A percentile compares a stretch with the other conserved stretches of the same genome.
These are phyloP conservation scores for Callipepla californica DNA, from an alignment of 2,113 vertebrate genomes.

Conservation along the genomic window DNA sequence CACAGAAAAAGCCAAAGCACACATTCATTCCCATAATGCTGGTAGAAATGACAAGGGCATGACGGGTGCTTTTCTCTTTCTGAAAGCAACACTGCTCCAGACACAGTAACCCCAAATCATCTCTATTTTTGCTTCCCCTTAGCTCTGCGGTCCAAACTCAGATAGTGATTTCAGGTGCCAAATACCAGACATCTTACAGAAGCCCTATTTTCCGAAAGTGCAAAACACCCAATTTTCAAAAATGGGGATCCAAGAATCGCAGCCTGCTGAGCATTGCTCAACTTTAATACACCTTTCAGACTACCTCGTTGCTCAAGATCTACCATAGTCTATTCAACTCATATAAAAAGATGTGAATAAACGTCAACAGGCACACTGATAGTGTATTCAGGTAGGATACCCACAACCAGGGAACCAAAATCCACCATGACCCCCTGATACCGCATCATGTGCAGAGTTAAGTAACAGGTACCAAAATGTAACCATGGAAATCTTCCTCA, in stretches of 20 bases:
- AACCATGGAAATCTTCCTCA: not conserved
- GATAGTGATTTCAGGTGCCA: not conserved
- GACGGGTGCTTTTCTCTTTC: not conserved
- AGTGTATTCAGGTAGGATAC: not conserved
- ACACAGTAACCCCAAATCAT: not conserved
- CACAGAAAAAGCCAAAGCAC: not conserved
- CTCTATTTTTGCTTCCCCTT: not conserved
- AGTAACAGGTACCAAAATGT: not conserved
- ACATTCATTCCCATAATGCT: not conserved
- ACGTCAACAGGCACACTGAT: not conserved
- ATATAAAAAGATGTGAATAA: accelerated
- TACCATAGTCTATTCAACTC: not conserved
- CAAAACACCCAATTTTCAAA: not conserved
- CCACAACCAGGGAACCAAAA: not conserved
- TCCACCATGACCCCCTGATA: accelerated
- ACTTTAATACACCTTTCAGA: not conserved
- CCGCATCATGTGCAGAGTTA: not conserved
- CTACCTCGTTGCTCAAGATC: not conserved
- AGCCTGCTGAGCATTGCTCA: not conserved
- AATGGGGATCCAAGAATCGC: not conserved
- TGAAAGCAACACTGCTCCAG: not conserved
- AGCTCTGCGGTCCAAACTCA: not conserved
- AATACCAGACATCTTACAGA: not conserved
- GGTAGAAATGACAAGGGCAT: not conserved
- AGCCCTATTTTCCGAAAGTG: not conserved